Evolutionary conservation across 2,113 vertebrate species (phyloP).

Genomic region (Platichthys stellatus): DNA sequence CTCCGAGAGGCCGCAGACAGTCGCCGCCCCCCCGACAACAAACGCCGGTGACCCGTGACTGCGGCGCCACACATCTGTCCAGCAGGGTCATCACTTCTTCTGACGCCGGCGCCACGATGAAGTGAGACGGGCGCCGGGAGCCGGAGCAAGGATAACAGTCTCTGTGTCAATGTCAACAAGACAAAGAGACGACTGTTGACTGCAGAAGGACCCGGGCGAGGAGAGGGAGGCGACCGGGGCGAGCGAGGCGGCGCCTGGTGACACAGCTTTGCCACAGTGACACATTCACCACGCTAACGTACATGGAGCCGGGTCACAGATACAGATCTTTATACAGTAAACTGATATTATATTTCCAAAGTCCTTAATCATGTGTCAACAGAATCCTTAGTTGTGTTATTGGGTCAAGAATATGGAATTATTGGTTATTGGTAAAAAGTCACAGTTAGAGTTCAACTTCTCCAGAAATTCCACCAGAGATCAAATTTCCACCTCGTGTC

Average conservation of each 20-base stretch:
- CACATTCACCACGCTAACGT: too few relatives aligned
- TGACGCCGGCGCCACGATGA: conserved; percentile 19
- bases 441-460: too few relatives aligned
- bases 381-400: too few relatives aligned
- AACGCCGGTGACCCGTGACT: conserved; percentile 46
- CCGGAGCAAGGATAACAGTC: conserved; percentile 19
- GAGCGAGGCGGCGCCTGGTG: too few relatives aligned
- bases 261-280: background rate
- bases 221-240: background rate
- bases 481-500: too few relatives aligned
- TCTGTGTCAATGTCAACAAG: conserved; percentile 51
- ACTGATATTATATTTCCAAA: too few relatives aligned
- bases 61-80: conserved; percentile 32
- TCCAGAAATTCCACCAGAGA: too few relatives aligned
- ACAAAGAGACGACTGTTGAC: conserved; percentile 35
- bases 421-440: too few relatives aligned
- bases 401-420: too few relatives aligned
- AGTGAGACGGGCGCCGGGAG: conserved; percentile 18
- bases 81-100: conserved; percentile 42
- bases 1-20: conserved; percentile 50
- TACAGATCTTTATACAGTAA: too few relatives aligned
- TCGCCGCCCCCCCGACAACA: conserved; percentile 8
- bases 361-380: too few relatives aligned
- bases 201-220: background rate
- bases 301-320: too few relatives aligned